Evolutionary conservation across 2,113 vertebrate genomes (phyloP).

Genomic region (Apaloderma vittatum): DNA sequence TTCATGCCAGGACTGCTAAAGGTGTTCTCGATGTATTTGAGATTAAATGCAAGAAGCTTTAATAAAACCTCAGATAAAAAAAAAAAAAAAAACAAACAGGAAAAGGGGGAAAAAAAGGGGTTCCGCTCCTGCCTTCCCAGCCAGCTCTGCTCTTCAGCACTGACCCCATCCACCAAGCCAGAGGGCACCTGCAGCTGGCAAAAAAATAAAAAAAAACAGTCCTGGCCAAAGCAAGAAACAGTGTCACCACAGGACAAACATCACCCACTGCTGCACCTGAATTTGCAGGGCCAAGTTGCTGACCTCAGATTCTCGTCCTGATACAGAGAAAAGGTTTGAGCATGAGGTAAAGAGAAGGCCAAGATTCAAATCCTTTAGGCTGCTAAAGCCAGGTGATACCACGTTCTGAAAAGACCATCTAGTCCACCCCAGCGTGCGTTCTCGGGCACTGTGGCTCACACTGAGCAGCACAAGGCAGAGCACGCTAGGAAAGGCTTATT

Average conservation of each 20-base stretch:
- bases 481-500: neutral
- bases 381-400: neutral
- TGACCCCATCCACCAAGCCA: neutral
- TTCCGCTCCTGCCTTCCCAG: neutral
- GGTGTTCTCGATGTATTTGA: conserved; percentile 50
- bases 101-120: neutral
- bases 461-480: neutral
- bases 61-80: conserved; percentile 18
- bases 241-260: neutral
- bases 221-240: neutral
- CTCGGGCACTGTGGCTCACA: neutral
- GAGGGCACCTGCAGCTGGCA: conserved; percentile 8
- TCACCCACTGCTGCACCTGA: neutral
- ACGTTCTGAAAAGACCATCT: fast-evolving
- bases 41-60: conserved; percentile 57
- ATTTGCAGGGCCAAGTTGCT: neutral
- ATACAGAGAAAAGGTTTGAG: neutral
- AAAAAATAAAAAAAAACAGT: neutral
- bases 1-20: conserved; percentile 60
- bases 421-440: neutral
- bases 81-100: neutral
- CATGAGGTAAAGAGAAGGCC: neutral
- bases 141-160: neutral
- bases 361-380: neutral
- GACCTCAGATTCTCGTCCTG: neutral